These are phyloP conservation scores for Penaeus indicus DNA, from an alignment of 1,140 invertebrate genomes.

Conservation along the genomic window DNA sequence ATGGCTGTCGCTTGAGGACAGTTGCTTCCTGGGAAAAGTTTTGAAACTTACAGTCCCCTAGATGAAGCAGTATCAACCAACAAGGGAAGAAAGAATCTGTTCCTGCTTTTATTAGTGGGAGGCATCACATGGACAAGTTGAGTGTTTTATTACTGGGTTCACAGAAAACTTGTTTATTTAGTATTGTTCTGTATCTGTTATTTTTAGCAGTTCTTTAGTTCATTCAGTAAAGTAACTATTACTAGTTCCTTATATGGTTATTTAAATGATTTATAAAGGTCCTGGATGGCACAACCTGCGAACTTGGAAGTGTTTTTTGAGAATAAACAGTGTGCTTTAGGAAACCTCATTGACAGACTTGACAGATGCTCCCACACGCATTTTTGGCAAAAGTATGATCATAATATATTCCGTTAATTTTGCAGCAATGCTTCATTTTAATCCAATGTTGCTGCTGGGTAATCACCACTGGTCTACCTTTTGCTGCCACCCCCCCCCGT, in stretches of 20 bases:
- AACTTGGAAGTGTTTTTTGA: conserved; percentile 91
- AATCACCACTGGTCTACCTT: no score
- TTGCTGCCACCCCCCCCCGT: no score
- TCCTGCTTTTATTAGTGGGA: conserved; percentile 29
- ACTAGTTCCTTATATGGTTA: neutral
- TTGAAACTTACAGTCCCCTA: conserved; percentile 85
- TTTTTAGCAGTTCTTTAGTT: no score
- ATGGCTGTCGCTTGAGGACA: conserved; percentile 91
- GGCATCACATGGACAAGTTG: conserved; percentile 47
- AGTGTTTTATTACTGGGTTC: no score
- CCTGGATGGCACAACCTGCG: conserved; percentile 88
- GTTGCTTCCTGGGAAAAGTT: conserved; percentile 86
- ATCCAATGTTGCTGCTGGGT: no score
- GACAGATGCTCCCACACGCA: conserved; percentile 90
- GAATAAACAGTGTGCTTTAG: conserved; percentile 74
- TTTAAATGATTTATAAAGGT: conserved; percentile 74
- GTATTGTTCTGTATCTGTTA: no score
- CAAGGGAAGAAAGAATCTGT: neutral
- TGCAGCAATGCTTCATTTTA: neutral
- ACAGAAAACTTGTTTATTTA: no score
- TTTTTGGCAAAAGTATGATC: conserved; percentile 87
- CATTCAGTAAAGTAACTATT: no score
- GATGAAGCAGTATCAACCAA: conserved; percentile 72
- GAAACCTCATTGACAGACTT: conserved; percentile 85
- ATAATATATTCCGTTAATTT: neutral